Evolutionary conservation across 2,888 invertebrate species (phyloP).

Genomic region (Drosophila mimetica): DNA sequence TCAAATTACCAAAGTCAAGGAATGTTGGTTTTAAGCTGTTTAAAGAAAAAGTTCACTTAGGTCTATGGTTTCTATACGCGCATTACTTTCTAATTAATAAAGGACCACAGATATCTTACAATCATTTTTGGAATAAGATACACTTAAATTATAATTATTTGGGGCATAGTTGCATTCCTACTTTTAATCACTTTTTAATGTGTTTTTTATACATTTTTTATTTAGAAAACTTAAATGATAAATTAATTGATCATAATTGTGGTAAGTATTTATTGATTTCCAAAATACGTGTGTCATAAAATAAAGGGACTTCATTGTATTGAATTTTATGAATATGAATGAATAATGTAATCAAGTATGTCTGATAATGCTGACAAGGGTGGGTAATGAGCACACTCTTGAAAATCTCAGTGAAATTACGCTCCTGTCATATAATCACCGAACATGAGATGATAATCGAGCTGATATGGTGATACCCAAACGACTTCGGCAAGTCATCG

Average conservation of each 20-base stretch:
- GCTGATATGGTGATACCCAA: slow-evolving; percentile 1
- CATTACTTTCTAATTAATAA: too few species aligned
- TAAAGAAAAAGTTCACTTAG: too few species aligned
- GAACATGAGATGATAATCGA: slow-evolving; percentile 15
- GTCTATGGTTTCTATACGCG: too few species aligned
- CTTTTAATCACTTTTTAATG: too few species aligned
- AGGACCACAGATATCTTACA: too few species aligned
- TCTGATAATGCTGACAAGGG: not conserved
- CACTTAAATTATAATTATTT: too few species aligned
- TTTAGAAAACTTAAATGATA: not conserved
- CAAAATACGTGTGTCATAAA: not conserved
- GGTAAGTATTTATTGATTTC: not conserved
- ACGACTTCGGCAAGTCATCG: slow-evolving; percentile 25
- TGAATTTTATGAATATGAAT: not conserved
- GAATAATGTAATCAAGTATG: not conserved
- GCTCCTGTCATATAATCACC: slow-evolving; percentile 17
- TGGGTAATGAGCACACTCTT: not conserved
- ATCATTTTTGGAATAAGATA: too few species aligned
- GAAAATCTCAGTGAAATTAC: not conserved
- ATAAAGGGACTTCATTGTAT: not conserved
- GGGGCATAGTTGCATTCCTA: too few species aligned
- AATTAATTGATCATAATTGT: not conserved
- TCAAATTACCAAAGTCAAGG: slow-evolving; percentile 11
- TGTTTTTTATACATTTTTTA: too few species aligned
- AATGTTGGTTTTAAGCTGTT: not conserved